Base-by-base conservation (phyloP, 1,140 invertebrate species). In the Drosophila malerkotliana region DNA sequence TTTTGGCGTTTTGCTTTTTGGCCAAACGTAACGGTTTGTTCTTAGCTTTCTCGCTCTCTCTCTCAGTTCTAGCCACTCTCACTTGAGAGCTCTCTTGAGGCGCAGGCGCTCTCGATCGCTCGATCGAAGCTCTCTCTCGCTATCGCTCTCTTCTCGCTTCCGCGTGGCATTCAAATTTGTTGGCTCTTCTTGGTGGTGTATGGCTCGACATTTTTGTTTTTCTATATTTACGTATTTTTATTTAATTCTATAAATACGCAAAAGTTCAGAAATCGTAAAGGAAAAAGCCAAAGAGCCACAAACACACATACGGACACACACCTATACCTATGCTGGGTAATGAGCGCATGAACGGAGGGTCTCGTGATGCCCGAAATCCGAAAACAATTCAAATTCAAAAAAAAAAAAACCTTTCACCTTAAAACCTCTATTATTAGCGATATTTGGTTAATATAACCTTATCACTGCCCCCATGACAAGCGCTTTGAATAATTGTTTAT, bases 241-340 rank as follows among this genome's bases (percentile, higher is more conserved):
- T 77, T 78, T 89, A 64, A 79, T 83, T 66, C 84, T 88, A 89
- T 84, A 55, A 83, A 89, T 89, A 87, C 75, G 63, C 75, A 77
- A 55, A 77, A 54, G 48, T 77, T 57, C 44, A 57, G 32, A 57
- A 49, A 49, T 57, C 44, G 39, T 32, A 57, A 49, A 49, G 52
- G 44, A 69, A 69, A 71, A 56, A 55, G 51, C 44, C 62, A 69
- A 56, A 12, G 44, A 41, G 34, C 37, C 39, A 14, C 45, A 2
- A 54, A 30, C 28, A 44, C 10, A 47, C 7, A 28, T 32, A 69
- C 48, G n/a, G n/a, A 52, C 56, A 21, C 3, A 3, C 21, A 21
- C 54, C 32, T 8, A 55, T 37, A 34, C 39, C 63, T 24, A 53
- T 48, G 53, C 15, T 39, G 21, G 37, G 51, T 54, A 39, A 44